Evolutionary conservation across 2,797 vertebrate genomes (phyloP), one percentile per base, ranked within the genome.

Genomic region (Apodemus agrarius): DNA sequence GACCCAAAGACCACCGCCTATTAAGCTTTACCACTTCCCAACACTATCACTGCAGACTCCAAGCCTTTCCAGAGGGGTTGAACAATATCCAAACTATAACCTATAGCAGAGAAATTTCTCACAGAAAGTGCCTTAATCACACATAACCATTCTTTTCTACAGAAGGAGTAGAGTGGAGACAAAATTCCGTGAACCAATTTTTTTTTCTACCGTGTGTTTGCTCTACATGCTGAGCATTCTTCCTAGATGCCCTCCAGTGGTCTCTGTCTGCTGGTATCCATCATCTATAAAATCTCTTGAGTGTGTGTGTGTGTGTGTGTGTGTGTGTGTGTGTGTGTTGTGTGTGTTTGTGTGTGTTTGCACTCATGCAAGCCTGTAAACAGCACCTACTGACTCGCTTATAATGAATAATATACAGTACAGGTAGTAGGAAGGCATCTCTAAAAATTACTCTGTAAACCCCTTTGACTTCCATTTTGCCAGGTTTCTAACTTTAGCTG

Each of bases 351-450:
- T 59, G 31, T 74, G 87, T 87, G 69, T 69, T n/a, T 52, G 24
- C n/a, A n/a, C n/a, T n/a, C n/a, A n/a, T n/a, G 31, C 43, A 43
- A 49, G 46, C 9, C 46, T 49, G 24, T 74, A 84, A 40, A 49
- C 69, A 81, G 40, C 6, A 72, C 14, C n/a, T 61, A 79, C 2
- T 78, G 61, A 82, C 26, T 90, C 40, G 82, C 19, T 88, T 83
- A 16, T 86, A 89, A 65, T 76, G 29, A 83, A 37, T 83, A 86
- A 96, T 90, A 95, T 54, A 83, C n/a, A 67, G 21, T 31, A 57
- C 75, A 96, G 74, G 4, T 78, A 8, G 49, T 93, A 26, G 37
- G 65, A 92, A n/a, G 2, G 21, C 12, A 83, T 34, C 69, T 86
- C 40, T 31, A 87, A 95, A 69, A 75, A 81, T 52, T 91, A 76